These are phyloP conservation scores for Polyodon spathula DNA, from an alignment of 2,113 vertebrate genomes.

Conservation along the genomic window DNA sequence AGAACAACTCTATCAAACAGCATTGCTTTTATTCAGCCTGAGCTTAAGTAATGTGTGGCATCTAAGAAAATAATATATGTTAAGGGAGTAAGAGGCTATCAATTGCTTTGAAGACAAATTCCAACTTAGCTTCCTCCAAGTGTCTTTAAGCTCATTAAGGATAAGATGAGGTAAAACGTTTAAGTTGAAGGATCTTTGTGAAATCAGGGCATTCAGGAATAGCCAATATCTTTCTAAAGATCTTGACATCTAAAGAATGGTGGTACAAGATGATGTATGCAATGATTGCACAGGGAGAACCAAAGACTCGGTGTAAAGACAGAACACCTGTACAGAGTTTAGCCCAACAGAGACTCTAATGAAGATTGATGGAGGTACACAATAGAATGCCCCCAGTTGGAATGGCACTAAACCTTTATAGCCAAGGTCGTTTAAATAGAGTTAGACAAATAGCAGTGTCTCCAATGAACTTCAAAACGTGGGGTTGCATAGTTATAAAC, in stretches of 20 bases:
- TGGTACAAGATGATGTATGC: background rate
- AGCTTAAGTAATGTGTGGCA: too few species aligned
- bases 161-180: background rate
- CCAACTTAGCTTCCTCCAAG: background rate
- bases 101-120: background rate
- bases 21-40: too few species aligned
- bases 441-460: too few species aligned
- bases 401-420: too few species aligned
- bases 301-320: background rate
- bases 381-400: background rate
- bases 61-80: too few species aligned
- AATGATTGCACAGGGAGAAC: background rate
- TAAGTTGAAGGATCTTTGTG: background rate
- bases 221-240: background rate
- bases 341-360: background rate
- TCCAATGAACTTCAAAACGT: too few species aligned
- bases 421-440: too few species aligned
- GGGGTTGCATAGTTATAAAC: too few species aligned
- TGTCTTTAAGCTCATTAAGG: background rate
- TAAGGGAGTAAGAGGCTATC: too few species aligned
- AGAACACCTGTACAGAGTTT: slow-evolving; percentile 1
- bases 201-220: background rate
- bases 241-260: background rate
- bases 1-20: too few species aligned
- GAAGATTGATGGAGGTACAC: background rate